Conservation (phyloP, 2,888 invertebrate species). For the Tetragonisca angustula region DNA sequence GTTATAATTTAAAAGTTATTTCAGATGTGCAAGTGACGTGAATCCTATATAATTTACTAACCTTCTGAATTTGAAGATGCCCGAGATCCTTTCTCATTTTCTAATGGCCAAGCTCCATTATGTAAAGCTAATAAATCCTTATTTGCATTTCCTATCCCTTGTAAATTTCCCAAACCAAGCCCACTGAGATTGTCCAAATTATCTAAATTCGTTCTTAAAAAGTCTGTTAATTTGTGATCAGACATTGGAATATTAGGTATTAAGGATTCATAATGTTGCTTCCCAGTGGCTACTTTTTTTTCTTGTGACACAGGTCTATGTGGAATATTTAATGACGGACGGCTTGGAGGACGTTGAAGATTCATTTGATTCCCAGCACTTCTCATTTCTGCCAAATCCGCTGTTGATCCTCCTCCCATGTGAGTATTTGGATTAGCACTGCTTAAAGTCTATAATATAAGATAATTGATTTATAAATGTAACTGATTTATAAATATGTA, state of each 20-base stretch:
- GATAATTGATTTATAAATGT: too few species aligned
- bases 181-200: conserved; percentile 88
- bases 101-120: conserved; percentile 87
- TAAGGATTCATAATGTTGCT: conserved; percentile 82
- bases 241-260: conserved; percentile 77
- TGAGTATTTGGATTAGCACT: conserved; percentile 77
- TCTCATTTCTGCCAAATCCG: conserved; percentile 78
- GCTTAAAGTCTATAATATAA: conserved; percentile 70
- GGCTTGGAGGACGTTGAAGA: conserved; percentile 82
- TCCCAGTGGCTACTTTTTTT: conserved; percentile 81
- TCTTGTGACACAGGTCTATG: conserved; percentile 81
- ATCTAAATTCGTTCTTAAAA: conserved; percentile 89
- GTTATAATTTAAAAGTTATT: too few species aligned
- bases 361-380: conserved; percentile 79
- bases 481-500: not conserved
- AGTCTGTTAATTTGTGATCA: conserved; percentile 90
- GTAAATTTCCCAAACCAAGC: conserved; percentile 78
- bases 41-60: not conserved
- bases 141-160: conserved; percentile 83
- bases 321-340: conserved; percentile 82
- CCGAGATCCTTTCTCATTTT: conserved; percentile 78
- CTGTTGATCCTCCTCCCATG: conserved; percentile 76
- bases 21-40: too few species aligned
- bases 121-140: conserved; percentile 89
- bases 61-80: conserved; percentile 82